phyloP scores from a whole-genome alignment of 2,797 vertebrate species.

The Lates japonicus region DNA sequence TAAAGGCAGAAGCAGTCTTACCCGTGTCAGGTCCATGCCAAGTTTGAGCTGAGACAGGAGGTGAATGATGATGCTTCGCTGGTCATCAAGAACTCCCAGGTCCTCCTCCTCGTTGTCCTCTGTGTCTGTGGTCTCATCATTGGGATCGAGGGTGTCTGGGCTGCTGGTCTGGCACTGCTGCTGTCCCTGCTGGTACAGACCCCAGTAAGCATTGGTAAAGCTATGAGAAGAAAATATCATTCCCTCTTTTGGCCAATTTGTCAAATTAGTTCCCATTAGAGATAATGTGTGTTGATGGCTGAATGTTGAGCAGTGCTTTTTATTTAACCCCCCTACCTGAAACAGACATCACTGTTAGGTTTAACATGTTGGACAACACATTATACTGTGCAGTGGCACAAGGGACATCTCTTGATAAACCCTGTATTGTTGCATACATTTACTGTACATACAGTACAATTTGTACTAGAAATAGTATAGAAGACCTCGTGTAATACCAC shows the following conservation, averaged over 20 bases:
- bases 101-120: conserved; percentile 92
- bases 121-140: conserved; percentile 91
- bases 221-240: no score
- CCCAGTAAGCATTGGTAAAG: neutral
- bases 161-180: conserved; percentile 66
- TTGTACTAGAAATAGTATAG: no score
- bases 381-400: no score
- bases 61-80: conserved; percentile 92
- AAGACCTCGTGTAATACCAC: no score
- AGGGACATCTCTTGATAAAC: no score
- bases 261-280: neutral
- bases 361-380: no score
- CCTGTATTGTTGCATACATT: no score
- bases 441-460: no score
- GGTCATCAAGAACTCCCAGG: conserved; percentile 92
- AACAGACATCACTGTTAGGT: no score
- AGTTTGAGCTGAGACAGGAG: conserved; percentile 95
- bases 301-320: no score
- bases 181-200: conserved; percentile 40
- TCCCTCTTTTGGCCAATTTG: neutral
- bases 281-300: neutral
- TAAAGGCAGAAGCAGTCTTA: conserved; percentile 67
- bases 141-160: conserved; percentile 84
- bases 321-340: no score
- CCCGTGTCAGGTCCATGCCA: conserved; percentile 95